A percentile compares a stretch with the other conserved stretches of the same genome.
Evolutionary conservation across 2,797 vertebrate species (phyloP).

Genomic region (Triplophysa yarkandensis): DNA sequence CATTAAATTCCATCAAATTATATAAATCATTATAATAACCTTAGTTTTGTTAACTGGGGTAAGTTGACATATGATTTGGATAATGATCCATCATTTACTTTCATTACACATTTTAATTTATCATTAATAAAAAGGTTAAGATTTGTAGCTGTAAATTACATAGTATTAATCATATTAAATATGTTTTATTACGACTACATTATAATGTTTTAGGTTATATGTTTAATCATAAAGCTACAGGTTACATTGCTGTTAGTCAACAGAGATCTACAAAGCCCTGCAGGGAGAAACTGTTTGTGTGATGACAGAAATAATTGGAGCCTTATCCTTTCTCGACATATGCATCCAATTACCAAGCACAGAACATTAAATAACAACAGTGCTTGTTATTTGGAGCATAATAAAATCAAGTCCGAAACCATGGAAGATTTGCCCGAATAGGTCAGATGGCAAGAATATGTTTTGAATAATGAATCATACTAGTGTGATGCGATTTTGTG

Average conservation of each 20-base stretch:
- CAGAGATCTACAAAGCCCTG: constrained; percentile 5
- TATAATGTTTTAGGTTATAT: background rate
- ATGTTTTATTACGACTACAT: background rate
- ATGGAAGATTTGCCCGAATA: constrained; percentile 1
- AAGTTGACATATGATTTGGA: too few relatives aligned
- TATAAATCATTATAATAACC: too few relatives aligned
- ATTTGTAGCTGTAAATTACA: too few relatives aligned
- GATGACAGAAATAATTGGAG: constrained; percentile 55
- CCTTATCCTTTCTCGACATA: constrained; percentile 47
- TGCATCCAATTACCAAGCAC: constrained; percentile 52
- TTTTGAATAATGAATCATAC: constrained; percentile 12
- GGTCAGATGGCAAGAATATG: background rate
- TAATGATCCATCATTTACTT: too few relatives aligned
- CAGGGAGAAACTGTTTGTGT: constrained; percentile 30
- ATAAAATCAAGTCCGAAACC: constrained; percentile 40
- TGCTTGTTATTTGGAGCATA: constrained; percentile 51
- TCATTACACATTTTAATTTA: too few relatives aligned
- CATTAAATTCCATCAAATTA: too few relatives aligned
- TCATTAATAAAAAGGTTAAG: too few relatives aligned
- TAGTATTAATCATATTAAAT: background rate
- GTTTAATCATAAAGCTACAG: background rate
- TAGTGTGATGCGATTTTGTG: constrained; percentile 4
- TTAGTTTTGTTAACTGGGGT: too few relatives aligned
- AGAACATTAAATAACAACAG: constrained; percentile 38
- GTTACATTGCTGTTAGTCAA: constrained; percentile 39